Percentiles rank a stretch among this genome's conserved stretches.
Evolutionary conservation across 2,797 vertebrate species (phyloP).

Genomic region (Melanotaenia boesemani): DNA sequence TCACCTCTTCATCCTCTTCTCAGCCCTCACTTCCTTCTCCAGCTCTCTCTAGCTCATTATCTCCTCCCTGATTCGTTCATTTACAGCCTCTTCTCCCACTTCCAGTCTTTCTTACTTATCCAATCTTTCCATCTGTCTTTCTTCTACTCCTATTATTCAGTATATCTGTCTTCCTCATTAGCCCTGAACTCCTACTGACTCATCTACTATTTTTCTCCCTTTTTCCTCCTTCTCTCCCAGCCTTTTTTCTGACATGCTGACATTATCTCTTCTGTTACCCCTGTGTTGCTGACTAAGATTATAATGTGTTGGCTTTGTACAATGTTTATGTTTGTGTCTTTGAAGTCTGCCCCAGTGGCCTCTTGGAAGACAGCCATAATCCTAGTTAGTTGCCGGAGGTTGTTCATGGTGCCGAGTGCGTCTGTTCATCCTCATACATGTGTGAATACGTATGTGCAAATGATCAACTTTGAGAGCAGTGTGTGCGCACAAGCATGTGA

Average conservation of each 20-base stretch:
- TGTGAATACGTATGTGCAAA: conserved; percentile 66
- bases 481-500: conserved; percentile 49
- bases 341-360: conserved; percentile 73
- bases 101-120: conserved; percentile 51
- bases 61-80: conserved; percentile 60
- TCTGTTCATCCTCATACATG: conserved; percentile 60
- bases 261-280: conserved; percentile 48
- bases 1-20: conserved; percentile 72
- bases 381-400: conserved; percentile 56
- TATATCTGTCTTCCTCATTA: conserved; percentile 78
- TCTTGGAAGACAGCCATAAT: conserved; percentile 75
- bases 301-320: conserved; percentile 71
- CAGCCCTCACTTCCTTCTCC: conserved; percentile 65
- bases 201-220: conserved; percentile 45
- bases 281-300: conserved; percentile 75
- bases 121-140: conserved; percentile 68
- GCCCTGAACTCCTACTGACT: conserved; percentile 65
- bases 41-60: conserved; percentile 63
- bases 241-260: conserved; percentile 37
- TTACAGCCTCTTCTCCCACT: conserved; percentile 52
- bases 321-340: conserved; percentile 79
- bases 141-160: conserved; percentile 63
- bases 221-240: conserved; percentile 18
- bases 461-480: conserved; percentile 47
- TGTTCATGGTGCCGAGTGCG: conserved; percentile 44